Evolutionary conservation across 2,888 invertebrate species (phyloP).

Genomic region (Stenchaetothrips biformis): DNA sequence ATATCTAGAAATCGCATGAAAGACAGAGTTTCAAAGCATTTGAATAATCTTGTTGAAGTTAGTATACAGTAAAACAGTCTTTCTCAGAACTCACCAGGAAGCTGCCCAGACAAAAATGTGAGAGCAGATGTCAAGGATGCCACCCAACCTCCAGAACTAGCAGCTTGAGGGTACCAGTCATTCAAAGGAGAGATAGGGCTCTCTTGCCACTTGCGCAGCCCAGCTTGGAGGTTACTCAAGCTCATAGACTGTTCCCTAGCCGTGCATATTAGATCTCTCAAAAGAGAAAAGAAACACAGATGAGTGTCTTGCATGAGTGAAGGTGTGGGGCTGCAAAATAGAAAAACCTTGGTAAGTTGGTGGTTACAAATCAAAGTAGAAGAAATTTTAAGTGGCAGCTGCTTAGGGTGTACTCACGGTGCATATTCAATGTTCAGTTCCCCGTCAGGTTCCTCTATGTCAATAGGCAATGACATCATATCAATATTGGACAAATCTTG

Average conservation of each 20-base stretch:
- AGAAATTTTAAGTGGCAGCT: constrained; percentile 37
- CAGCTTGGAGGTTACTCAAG: constrained; percentile 66
- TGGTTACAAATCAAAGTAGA: not conserved
- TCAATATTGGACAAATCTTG: constrained; percentile 59
- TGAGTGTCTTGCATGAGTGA: constrained; percentile 75
- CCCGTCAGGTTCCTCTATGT: constrained; percentile 59
- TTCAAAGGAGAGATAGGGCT: constrained; percentile 77
- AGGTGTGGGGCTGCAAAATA: constrained; percentile 44
- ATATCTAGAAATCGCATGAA: constrained; percentile 43
- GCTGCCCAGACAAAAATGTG: constrained; percentile 77
- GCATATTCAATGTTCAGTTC: constrained; percentile 38
- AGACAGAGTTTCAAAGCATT: constrained; percentile 2
- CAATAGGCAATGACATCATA: constrained; percentile 73
- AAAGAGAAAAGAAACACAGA: constrained; percentile 78
- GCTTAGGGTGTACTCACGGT: constrained; percentile 39
- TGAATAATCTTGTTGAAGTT: not conserved
- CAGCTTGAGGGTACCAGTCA: constrained; percentile 66
- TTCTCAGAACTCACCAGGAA: constrained; percentile 49
- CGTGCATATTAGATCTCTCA: constrained; percentile 82
- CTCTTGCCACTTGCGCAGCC: constrained; percentile 67
- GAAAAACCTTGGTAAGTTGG: constrained; percentile 16
- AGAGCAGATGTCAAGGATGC: constrained; percentile 70
- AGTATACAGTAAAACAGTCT: constrained; percentile 1
- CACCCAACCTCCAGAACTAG: constrained; percentile 60
- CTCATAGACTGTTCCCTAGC: constrained; percentile 80